Conservation (phyloP, 2,797 vertebrate genomes). For the Synanceia verrucosa region DNA sequence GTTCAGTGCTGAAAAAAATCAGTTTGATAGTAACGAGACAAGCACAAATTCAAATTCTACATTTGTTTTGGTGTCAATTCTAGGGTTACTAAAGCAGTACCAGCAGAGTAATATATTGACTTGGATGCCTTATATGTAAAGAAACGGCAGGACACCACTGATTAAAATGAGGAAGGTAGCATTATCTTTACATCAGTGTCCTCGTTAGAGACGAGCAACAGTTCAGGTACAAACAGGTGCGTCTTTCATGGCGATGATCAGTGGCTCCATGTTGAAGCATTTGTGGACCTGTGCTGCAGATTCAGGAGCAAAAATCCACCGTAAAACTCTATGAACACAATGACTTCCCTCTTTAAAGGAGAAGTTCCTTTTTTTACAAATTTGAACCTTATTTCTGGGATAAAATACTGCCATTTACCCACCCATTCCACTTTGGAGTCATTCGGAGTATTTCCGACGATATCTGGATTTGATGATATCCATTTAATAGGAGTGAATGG, state of each 20-base stretch:
- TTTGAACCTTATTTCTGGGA: too few relatives aligned
- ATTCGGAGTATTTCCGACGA: too few relatives aligned
- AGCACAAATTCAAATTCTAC: conserved; percentile 48
- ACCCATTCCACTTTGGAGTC: too few relatives aligned
- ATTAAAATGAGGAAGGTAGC: conserved; percentile 34
- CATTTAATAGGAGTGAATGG: too few relatives aligned
- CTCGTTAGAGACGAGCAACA: conserved; percentile 35
- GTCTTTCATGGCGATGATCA: conserved; percentile 27
- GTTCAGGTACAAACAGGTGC: conserved; percentile 41
- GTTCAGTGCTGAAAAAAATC: conserved; percentile 51
- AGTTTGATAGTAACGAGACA: conserved; percentile 40
- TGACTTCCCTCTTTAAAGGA: conserved; percentile 82
- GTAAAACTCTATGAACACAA: conserved; percentile 79
- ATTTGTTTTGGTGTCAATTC: conserved; percentile 59
- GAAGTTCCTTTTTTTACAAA: too few relatives aligned
- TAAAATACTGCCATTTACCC: too few relatives aligned
- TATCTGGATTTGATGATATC: too few relatives aligned
- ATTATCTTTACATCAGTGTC: conserved; percentile 36
- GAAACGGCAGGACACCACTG: conserved; percentile 31
- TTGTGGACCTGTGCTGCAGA: conserved; percentile 43
- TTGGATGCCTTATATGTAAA: conserved; percentile 30
- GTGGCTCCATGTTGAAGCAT: conserved; percentile 38
- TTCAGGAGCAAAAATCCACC: conserved; percentile 65
- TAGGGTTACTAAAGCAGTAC: conserved; percentile 46
- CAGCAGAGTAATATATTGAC: conserved; percentile 46